These are phyloP conservation scores for Charina bottae DNA, from an alignment of 2,113 vertebrate species.

Conservation along the genomic window DNA sequence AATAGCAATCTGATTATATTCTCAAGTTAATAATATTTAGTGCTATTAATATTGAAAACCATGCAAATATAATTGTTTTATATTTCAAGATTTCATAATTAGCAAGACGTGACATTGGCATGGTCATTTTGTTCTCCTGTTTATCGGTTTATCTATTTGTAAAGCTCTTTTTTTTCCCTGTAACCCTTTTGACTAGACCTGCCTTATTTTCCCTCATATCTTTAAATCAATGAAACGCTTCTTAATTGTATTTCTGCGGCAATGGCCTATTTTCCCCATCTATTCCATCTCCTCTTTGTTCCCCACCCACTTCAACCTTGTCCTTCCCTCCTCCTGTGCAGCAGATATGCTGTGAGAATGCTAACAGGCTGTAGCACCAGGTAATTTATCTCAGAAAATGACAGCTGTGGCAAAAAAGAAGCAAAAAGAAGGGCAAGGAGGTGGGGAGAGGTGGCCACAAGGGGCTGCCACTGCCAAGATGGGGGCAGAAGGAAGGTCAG, in stretches of 20 bases:
- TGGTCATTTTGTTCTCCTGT: not conserved
- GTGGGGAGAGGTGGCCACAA: not conserved
- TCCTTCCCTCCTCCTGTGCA: constrained; percentile 42
- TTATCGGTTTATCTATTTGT: constrained; percentile 32
- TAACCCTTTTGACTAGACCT: constrained; percentile 10
- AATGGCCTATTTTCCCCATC: constrained; percentile 66
- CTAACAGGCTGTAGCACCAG: constrained; percentile 58
- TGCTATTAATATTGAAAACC: not conserved
- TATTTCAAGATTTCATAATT: not conserved
- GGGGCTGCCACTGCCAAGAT: not conserved
- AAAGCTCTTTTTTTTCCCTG: constrained; percentile 21
- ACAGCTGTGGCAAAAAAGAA: constrained; percentile 43
- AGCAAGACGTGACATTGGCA: not conserved
- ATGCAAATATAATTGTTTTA: not conserved
- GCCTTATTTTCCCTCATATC: constrained; percentile 29
- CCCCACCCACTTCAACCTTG: not conserved
- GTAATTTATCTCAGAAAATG: constrained; percentile 61
- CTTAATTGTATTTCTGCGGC: constrained; percentile 74
- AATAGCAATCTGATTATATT: not conserved
- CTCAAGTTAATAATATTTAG: not conserved
- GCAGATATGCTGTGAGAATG: constrained; percentile 55
- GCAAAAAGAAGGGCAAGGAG: not conserved
- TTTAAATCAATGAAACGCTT: constrained; percentile 49
- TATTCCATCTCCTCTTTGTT: constrained; percentile 47
- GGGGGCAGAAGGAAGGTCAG: not conserved